phyloP scores from a whole-genome alignment of 1,140 invertebrate species.

The Notospermus geniculatus region DNA sequence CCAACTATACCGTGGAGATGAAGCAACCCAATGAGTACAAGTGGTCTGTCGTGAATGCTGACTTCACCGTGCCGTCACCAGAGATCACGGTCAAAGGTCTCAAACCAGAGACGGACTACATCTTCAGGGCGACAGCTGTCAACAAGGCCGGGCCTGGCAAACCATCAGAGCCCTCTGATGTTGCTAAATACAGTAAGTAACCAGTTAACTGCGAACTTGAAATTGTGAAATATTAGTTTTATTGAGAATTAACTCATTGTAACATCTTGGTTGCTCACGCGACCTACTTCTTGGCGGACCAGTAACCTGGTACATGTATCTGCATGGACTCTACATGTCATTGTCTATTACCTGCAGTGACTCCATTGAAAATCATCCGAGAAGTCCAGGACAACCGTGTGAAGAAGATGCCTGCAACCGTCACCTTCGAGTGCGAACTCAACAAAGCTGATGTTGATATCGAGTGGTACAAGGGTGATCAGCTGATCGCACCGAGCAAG shows the following conservation, averaged over 20 bases:
- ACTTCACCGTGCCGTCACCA: neutral
- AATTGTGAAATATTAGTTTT: no score
- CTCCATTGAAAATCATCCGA: constrained; percentile 60
- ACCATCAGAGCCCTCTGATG: constrained; percentile 63
- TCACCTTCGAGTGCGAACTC: constrained; percentile 47
- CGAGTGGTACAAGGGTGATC: constrained; percentile 58
- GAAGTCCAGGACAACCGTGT: constrained; percentile 37
- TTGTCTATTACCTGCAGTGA: constrained; percentile 85
- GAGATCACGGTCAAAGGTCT: constrained; percentile 60
- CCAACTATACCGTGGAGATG: constrained; percentile 11
- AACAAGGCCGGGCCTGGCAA: constrained; percentile 93
- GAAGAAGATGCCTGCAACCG: constrained; percentile 25
- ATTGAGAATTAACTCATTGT: no score
- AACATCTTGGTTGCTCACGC: no score
- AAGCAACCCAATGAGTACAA: neutral
- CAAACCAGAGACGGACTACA: constrained; percentile 89
- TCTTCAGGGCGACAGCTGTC: constrained; percentile 91
- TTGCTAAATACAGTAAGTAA: constrained; percentile 6
- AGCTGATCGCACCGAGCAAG: constrained; percentile 63
- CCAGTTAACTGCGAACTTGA: no score
- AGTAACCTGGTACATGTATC: no score
- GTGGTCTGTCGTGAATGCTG: constrained; percentile 7
- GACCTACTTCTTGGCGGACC: no score
- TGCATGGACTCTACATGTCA: no score
- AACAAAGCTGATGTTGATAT: constrained; percentile 41